Base-by-base conservation (phyloP, 2,113 vertebrate genomes). In the Neoarius graeffei region DNA sequence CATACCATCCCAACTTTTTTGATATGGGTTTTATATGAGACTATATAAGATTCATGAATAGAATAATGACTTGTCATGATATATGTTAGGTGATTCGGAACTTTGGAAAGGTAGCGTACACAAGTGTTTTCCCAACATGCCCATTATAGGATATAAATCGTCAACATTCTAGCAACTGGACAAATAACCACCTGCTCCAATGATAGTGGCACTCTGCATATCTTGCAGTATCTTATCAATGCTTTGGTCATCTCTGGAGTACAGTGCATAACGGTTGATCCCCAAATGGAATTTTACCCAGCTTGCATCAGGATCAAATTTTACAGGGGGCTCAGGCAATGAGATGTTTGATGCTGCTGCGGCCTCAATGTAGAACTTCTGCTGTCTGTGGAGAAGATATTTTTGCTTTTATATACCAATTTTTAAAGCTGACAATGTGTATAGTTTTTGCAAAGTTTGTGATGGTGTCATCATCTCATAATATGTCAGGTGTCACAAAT, bases 201-300 rank as follows among this genome's bases (percentile, higher is more conserved):
- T 87, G 13, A 96, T 93, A 13, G 91, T 67, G 3, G 95, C 82
- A 1, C 62, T 79, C 7, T 73, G 92, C 96, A 99, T 96, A 92
- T 97, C 97, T 3, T 66, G 91, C 25, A 99, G 95, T 9, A 99
- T 96, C 0, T 85, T 85, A 79, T 84, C 90, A 80, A 99, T 7
- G 0, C 90, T 14, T 0, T 94, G 91, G 88, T 97, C 97, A 48
- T 95, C 92, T 1, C 96, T 94, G 0, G 96, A 92, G 89, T 99
- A 99, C 25, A 99, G 94, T 15, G 96, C 96, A 0, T 97, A 95
- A 23, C 95, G 95, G 87, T 73, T 97, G 83, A 99, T 99, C 8
- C 97, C 97, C 92, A 97, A 90, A 88, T 99, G 97, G 93, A 99
- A 99, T 89, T 96, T 97, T 52, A 99, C 87, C 98, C 98, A 99